These are phyloP conservation scores for Anhinga rufa DNA, from an alignment of 2,113 vertebrate genomes.

Conservation along the genomic window DNA sequence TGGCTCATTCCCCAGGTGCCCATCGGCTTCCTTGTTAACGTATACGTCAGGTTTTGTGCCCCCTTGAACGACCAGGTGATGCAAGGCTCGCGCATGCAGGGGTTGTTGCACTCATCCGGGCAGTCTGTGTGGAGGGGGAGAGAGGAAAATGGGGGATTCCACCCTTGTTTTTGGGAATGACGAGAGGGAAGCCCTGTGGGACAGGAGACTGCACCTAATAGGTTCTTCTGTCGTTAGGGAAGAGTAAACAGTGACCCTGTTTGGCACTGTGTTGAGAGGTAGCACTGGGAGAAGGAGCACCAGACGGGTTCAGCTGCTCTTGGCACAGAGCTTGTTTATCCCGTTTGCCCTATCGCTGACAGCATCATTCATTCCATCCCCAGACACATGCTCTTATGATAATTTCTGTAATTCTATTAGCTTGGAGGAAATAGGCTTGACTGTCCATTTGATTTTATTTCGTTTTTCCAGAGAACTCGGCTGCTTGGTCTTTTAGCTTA, in stretches of 20 bases:
- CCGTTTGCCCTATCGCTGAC: neutral
- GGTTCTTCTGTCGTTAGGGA: neutral
- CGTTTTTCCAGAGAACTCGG: neutral
- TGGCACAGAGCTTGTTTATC: constrained; percentile 21
- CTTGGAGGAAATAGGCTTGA: constrained; percentile 44
- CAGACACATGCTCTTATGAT: constrained; percentile 35
- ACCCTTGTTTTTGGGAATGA: neutral
- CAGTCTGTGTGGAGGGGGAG: neutral
- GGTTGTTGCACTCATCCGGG: neutral
- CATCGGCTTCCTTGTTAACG: neutral
- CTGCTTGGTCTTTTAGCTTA: constrained; percentile 10
- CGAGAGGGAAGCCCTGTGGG: neutral
- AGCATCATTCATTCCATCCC: constrained; percentile 22
- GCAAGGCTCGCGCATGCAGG: neutral
- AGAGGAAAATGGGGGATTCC: neutral
- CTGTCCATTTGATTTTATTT: constrained; percentile 37
- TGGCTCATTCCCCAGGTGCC: neutral
- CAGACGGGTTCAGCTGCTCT: neutral
- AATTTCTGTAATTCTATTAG: constrained; percentile 62
- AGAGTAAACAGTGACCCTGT: neutral
- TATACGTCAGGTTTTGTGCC: neutral
- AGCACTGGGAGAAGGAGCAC: neutral
- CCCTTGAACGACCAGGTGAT: neutral
- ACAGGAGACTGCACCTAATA: neutral
- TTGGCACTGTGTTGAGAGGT: neutral